These are phyloP conservation scores for Thymelicus lineola DNA, from an alignment of 2,888 invertebrate species.

Conservation along the genomic window DNA sequence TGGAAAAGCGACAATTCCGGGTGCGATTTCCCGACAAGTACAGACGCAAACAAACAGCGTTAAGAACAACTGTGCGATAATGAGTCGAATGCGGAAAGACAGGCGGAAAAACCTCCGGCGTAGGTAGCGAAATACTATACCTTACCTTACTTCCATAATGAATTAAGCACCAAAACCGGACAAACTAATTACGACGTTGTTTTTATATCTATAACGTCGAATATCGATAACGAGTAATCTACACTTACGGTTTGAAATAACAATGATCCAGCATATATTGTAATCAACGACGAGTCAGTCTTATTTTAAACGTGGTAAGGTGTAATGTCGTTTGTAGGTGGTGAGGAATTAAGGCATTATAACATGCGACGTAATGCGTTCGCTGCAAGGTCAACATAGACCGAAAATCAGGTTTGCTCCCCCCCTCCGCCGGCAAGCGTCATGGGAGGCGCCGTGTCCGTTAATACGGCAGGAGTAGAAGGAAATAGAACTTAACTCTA, in stretches of 20 bases:
- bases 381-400: conserved; percentile 81
- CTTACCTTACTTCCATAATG: neutral
- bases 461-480: conserved; percentile 34
- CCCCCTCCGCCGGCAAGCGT: conserved; percentile 58
- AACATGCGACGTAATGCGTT: conserved; percentile 78
- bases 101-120: conserved; percentile 78
- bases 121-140: conserved; percentile 45
- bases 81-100: conserved; percentile 72
- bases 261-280: neutral
- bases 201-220: neutral
- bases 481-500: neutral
- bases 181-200: conserved; percentile 1
- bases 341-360: conserved; percentile 68
- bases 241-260: conserved; percentile 1
- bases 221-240: neutral
- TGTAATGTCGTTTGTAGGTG: conserved; percentile 40
- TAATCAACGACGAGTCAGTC: neutral
- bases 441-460: conserved; percentile 61
- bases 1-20: conserved; percentile 26
- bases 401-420: conserved; percentile 81
- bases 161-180: neutral
- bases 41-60: conserved; percentile 42
- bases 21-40: conserved; percentile 25
- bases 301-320: conserved; percentile 33
- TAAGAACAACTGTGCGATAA: conserved; percentile 52